phyloP scores from a whole-genome alignment of 2,888 invertebrate genomes.

The Cynaeus angustus region DNA sequence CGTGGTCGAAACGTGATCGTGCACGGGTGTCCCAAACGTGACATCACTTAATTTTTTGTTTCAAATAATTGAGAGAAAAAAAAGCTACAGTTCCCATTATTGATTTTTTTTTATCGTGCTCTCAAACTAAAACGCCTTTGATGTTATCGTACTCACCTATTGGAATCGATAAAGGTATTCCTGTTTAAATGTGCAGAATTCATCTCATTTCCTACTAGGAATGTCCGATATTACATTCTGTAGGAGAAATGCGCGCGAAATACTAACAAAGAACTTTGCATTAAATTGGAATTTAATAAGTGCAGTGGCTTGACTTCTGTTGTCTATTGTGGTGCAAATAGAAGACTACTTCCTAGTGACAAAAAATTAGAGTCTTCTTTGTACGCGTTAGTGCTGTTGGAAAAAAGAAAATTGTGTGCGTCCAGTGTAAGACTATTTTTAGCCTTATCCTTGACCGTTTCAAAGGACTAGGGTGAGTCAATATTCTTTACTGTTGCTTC shows the following conservation, averaged over 20 bases:
- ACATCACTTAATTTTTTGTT: no score
- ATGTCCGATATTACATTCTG: background rate
- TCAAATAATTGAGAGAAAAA: no score
- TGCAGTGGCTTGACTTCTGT: no score
- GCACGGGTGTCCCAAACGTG: slow-evolving; percentile 1
- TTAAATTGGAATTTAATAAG: no score
- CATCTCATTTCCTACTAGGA: background rate
- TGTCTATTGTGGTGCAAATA: no score
- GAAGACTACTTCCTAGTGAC: no score
- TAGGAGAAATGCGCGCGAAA: no score
- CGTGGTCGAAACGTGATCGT: slow-evolving; percentile 1
- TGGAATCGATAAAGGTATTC: background rate
- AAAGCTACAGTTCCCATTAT: no score
- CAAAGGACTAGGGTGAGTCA: slow-evolving; percentile 6
- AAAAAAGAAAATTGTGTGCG: background rate
- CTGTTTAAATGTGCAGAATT: background rate
- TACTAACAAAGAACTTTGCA: no score
- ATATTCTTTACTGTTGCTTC: slow-evolving; percentile 5
- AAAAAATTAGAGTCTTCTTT: no score
- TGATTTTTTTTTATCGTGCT: no score
- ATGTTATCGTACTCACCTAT: background rate
- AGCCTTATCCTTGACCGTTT: background rate
- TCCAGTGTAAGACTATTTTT: background rate
- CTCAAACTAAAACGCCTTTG: background rate
- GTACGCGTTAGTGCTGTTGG: background rate